Conservation (phyloP, 23 tunicate species). For the Halocynthia aurantium region DNA sequence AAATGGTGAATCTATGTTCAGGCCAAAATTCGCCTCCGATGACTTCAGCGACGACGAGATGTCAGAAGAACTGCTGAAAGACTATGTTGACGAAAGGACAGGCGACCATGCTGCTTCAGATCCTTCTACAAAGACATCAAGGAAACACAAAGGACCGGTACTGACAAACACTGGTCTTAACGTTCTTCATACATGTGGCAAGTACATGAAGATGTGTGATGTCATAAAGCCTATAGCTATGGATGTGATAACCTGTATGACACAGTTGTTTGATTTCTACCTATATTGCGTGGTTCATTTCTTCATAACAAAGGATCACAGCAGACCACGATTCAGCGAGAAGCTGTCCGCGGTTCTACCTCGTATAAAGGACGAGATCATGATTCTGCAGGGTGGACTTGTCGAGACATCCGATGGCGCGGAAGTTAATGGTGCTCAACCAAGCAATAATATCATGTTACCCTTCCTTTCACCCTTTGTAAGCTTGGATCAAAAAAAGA, state of each 20-base stretch:
- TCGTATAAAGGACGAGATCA: slow-evolving; percentile 3
- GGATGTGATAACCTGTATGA: slow-evolving; percentile 73
- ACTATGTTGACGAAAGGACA: slow-evolving; percentile 54
- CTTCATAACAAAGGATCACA: slow-evolving; percentile 31
- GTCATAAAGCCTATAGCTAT: slow-evolving; percentile 66
- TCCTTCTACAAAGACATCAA: slow-evolving; percentile 1
- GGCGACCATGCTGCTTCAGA: slow-evolving; percentile 41
- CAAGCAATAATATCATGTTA: not conserved
- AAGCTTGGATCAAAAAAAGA: slow-evolving; percentile 12
- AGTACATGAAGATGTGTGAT: slow-evolving; percentile 89
- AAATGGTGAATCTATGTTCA: not conserved
- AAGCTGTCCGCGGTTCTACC: not conserved
- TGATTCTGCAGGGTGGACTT: no score
- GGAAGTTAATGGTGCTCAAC: not conserved
- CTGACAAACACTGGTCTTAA: slow-evolving; percentile 77
- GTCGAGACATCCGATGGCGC: not conserved
- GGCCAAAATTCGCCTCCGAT: not conserved
- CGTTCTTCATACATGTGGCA: slow-evolving; percentile 72
- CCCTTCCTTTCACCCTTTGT: slow-evolving; percentile 30
- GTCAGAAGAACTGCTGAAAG: slow-evolving; percentile 35
- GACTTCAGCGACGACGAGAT: slow-evolving; percentile 25
- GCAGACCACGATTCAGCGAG: not conserved
- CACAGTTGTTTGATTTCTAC: slow-evolving; percentile 69
- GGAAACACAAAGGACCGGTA: slow-evolving; percentile 39
- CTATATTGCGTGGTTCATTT: slow-evolving; percentile 44